phyloP scores from a whole-genome alignment of 2,888 invertebrate species.

The Deroplatys truncata region DNA sequence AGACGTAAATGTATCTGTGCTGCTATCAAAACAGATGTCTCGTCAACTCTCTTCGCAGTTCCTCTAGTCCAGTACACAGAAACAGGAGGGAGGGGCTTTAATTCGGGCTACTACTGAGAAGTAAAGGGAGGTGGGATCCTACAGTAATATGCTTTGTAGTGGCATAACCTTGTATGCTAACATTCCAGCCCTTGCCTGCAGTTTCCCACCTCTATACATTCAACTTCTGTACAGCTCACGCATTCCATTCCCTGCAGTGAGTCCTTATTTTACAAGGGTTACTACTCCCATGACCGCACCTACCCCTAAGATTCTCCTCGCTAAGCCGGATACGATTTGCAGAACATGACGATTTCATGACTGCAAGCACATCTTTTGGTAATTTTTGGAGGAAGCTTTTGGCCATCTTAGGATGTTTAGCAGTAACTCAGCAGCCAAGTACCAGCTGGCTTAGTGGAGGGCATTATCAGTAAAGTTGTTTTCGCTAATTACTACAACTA shows the following conservation, averaged over 20 bases:
- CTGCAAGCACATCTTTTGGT: neutral
- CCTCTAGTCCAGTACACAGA: neutral
- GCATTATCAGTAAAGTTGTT: neutral
- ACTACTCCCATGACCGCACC: neutral
- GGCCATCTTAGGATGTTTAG: neutral
- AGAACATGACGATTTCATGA: neutral
- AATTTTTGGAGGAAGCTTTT: neutral
- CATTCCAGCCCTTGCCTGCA: neutral
- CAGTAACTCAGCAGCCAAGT: neutral
- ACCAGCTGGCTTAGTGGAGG: neutral
- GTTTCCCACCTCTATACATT: neutral
- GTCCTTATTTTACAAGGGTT: neutral
- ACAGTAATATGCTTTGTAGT: constrained; percentile 5
- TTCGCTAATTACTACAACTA: neutral
- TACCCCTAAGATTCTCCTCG: neutral
- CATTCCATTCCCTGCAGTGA: neutral
- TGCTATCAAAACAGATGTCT: no score
- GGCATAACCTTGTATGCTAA: neutral
- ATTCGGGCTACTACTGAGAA: neutral
- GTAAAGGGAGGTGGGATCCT: neutral
- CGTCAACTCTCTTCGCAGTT: neutral
- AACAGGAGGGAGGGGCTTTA: neutral
- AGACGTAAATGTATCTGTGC: no score
- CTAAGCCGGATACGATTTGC: neutral
- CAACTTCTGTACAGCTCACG: neutral